Percentiles rank a stretch among this genome's conserved stretches.
Conservation (phyloP, 2,113 vertebrate species). For the Ginglymostoma cirratum region DNA sequence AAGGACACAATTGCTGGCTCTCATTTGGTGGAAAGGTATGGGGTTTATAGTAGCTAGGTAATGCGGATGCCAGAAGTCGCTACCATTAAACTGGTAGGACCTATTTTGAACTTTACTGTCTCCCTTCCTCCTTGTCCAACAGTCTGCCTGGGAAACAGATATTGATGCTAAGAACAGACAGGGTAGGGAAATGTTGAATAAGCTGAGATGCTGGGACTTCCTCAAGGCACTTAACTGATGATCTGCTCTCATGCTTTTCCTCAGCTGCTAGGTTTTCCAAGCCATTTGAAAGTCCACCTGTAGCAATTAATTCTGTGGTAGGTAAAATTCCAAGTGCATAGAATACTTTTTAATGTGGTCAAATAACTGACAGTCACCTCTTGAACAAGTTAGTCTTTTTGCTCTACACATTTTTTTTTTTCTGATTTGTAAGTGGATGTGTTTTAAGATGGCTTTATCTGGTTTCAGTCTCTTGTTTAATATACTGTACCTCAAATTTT, state of each 20-base stretch:
- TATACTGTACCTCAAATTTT: neutral
- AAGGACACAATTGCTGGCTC: neutral
- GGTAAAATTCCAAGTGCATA: neutral
- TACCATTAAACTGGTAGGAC: too few species aligned
- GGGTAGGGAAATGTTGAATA: too few species aligned
- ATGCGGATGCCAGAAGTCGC: neutral
- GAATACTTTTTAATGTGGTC: neutral
- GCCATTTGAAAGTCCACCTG: neutral
- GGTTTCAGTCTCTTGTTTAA: neutral
- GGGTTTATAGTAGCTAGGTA: neutral
- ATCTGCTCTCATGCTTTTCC: neutral
- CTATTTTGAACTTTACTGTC: neutral
- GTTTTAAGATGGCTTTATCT: neutral
- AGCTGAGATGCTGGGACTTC: neutral
- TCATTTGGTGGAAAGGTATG: neutral
- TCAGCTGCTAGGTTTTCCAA: neutral
- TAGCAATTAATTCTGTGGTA: neutral
- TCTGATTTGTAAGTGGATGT: neutral
- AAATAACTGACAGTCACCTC: too few species aligned
- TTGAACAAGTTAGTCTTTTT: neutral
- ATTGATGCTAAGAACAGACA: too few species aligned
- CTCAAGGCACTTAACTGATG: neutral
- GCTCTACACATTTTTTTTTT: neutral
- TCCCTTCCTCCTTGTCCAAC: neutral
- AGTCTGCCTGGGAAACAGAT: too few species aligned